Evolutionary conservation across 2,113 vertebrate genomes (phyloP).

Genomic region (Epinephelus lanceolatus): DNA sequence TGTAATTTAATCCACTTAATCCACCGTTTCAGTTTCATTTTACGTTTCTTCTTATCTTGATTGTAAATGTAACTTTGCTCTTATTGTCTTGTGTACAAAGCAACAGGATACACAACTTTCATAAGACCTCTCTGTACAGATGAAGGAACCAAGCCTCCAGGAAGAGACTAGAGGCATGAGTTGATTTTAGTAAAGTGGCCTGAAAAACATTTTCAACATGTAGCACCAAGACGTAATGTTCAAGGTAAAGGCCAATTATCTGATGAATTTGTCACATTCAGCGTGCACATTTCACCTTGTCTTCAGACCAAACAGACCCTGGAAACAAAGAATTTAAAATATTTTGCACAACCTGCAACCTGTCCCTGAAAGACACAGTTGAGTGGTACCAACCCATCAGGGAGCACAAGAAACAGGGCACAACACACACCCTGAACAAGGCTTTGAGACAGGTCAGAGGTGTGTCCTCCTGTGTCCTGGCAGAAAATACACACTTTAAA

Average conservation of each 20-base stretch:
- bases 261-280: background rate
- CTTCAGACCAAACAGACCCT: background rate
- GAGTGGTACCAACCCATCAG: background rate
- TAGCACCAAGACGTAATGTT: background rate
- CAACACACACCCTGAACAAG: background rate
- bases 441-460: background rate
- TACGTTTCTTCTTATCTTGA: background rate
- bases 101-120: background rate
- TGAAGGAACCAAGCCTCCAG: background rate
- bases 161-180: background rate
- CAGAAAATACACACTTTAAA: background rate
- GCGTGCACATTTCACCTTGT: background rate
- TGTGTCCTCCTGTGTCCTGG: background rate
- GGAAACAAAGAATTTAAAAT: background rate
- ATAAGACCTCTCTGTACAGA: background rate
- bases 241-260: background rate
- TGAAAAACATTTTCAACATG: background rate
- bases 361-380: background rate
- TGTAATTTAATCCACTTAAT: background rate
- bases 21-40: background rate
- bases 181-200: background rate
- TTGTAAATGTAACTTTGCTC: background rate
- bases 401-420: background rate
- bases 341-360: background rate
- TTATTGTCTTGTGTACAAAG: background rate